A percentile compares a stretch with the other conserved stretches of the same genome.
phyloP scores from a whole-genome alignment of 1,140 invertebrate species.

The Drosophila hydei region DNA sequence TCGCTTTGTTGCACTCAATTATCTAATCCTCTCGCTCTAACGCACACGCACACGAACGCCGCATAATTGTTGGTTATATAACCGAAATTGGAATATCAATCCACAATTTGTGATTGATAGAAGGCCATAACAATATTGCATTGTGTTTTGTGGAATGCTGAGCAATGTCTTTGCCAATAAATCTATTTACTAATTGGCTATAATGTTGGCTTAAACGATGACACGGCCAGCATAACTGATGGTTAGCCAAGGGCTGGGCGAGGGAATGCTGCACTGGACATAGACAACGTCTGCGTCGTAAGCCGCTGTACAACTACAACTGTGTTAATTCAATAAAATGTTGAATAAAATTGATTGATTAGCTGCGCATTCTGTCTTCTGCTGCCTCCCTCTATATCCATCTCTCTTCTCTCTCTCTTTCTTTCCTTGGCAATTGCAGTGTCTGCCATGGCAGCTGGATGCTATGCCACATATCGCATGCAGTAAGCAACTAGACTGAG shows the following conservation, averaged over 20 bases:
- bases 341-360: conserved; percentile 71
- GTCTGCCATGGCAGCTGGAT: not conserved
- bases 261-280: not conserved
- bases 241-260: not conserved
- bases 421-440: not conserved
- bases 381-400: not conserved
- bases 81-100: not conserved
- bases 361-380: conserved; percentile 44
- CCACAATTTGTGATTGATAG: not conserved
- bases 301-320: not conserved
- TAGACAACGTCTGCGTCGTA: not conserved
- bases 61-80: not conserved
- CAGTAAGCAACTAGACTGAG: conserved; percentile 28
- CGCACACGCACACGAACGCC: not conserved
- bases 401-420: too few relatives aligned
- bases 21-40: not conserved
- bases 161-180: conserved; percentile 10
- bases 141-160: conserved; percentile 13
- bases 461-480: conserved; percentile 33
- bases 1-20: not conserved
- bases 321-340: conserved; percentile 65
- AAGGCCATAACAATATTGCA: not conserved
- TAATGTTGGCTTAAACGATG: conserved; percentile 58
- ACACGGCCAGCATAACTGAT: conserved; percentile 10
- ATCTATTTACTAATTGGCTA: conserved; percentile 59